Evolutionary conservation across 2,113 vertebrate species (phyloP).

Genomic region (Pterophyllum scalare): DNA sequence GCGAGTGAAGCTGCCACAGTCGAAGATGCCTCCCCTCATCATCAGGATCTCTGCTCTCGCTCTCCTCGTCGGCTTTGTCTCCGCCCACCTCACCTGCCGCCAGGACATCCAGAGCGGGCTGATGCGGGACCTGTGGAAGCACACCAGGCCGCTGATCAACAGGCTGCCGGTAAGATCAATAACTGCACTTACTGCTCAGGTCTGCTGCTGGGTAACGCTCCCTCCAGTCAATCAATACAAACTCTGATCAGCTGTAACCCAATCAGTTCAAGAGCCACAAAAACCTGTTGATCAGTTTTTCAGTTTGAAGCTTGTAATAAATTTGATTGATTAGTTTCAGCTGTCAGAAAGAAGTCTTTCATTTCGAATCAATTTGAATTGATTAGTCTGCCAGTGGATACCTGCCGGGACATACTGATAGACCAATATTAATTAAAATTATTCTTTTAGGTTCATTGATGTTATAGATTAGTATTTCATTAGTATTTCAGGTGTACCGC

Average conservation of each 20-base stretch:
- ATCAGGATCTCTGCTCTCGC: conserved; percentile 16
- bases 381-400: not conserved
- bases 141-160: conserved; percentile 18
- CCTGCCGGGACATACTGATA: no score
- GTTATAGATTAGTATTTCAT: not conserved
- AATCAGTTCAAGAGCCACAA: not conserved
- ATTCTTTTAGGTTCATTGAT: not conserved
- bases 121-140: conserved; percentile 61
- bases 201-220: not conserved
- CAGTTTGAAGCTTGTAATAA: not conserved
- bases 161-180: conserved; percentile 61
- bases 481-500: not conserved
- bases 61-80: conserved; percentile 29
- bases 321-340: not conserved
- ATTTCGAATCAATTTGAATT: not conserved
- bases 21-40: conserved; percentile 40
- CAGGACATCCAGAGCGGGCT: conserved; percentile 37
- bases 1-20: conserved; percentile 7
- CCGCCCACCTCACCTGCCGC: conserved; percentile 13
- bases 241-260: not conserved
- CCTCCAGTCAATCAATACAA: not conserved
- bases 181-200: not conserved
- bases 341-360: not conserved
- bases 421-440: no score
- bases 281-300: not conserved